A percentile compares a stretch with the other conserved stretches of the same genome.
These are phyloP conservation scores for Lamprologus tigripictilis DNA, from an alignment of 2,113 vertebrate species.

Conservation along the genomic window DNA sequence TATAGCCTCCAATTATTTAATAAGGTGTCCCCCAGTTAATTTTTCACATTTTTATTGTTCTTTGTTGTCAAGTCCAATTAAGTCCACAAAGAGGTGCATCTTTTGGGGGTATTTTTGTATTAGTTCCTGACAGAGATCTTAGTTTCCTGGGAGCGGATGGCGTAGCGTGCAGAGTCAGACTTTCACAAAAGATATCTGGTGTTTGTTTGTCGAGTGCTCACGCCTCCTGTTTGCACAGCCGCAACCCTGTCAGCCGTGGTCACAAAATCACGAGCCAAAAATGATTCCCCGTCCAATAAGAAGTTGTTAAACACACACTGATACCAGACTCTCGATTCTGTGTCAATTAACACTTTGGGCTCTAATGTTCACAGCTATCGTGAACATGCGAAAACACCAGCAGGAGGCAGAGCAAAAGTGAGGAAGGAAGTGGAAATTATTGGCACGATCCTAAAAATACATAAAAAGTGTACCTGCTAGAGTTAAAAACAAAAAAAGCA, in stretches of 20 bases:
- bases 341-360: neutral
- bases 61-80: neutral
- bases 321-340: neutral
- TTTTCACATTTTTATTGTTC: neutral
- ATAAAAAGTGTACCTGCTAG: neutral
- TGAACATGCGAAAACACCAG: neutral
- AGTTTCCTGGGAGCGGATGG: neutral
- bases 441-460: neutral
- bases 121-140: neutral
- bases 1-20: neutral
- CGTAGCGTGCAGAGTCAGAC: neutral
- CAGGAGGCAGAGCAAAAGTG: neutral
- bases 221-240: neutral
- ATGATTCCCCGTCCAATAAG: neutral
- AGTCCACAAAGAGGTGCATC: neutral
- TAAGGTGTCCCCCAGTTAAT: neutral
- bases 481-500: neutral
- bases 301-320: slow-evolving; percentile 7
- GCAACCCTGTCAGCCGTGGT: neutral
- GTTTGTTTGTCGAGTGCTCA: neutral
- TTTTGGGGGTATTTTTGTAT: neutral
- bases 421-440: neutral
- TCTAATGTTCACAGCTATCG: neutral
- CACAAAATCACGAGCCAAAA: slow-evolving; percentile 9
- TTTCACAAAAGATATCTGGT: neutral